Conservation (phyloP, 1,140 invertebrate species). For the Diploscapter pachys region DNA sequence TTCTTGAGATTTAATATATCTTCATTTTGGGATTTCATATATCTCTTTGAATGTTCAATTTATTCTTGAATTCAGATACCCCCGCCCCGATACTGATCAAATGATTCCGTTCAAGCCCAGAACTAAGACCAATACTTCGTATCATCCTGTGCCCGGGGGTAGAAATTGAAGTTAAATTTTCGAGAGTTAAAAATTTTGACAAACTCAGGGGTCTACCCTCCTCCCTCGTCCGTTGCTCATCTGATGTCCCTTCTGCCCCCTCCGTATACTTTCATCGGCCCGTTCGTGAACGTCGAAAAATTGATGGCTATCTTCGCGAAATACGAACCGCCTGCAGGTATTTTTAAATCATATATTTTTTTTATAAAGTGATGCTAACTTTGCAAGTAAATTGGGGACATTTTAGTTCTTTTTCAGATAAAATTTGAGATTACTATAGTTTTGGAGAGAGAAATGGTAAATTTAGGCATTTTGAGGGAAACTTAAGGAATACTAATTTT, state of each 20-base stretch:
- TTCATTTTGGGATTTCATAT: no score
- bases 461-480: neutral
- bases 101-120: slow-evolving; percentile 58
- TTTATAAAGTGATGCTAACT: slow-evolving; percentile 13
- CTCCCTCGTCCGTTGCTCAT: slow-evolving; percentile 49
- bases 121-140: slow-evolving; percentile 31
- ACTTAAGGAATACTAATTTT: no score
- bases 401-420: slow-evolving; percentile 24
- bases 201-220: slow-evolving; percentile 46
- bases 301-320: slow-evolving; percentile 43
- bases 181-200: neutral
- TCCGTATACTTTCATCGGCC: slow-evolving; percentile 47
- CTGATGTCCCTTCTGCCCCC: slow-evolving; percentile 51
- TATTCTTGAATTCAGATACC: slow-evolving; percentile 35
- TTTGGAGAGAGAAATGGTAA: slow-evolving; percentile 15
- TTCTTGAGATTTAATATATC: no score
- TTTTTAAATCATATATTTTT: slow-evolving; percentile 1
- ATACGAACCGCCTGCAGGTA: slow-evolving; percentile 3
- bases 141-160: slow-evolving; percentile 55
- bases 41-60: no score
- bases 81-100: slow-evolving; percentile 53
- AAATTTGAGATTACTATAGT: slow-evolving; percentile 11
- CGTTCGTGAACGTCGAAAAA: slow-evolving; percentile 52
- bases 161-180: slow-evolving; percentile 15
- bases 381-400: neutral